These are phyloP conservation scores for Eustalomyia histrio DNA, from an alignment of 2,888 invertebrate genomes.

Conservation along the genomic window DNA sequence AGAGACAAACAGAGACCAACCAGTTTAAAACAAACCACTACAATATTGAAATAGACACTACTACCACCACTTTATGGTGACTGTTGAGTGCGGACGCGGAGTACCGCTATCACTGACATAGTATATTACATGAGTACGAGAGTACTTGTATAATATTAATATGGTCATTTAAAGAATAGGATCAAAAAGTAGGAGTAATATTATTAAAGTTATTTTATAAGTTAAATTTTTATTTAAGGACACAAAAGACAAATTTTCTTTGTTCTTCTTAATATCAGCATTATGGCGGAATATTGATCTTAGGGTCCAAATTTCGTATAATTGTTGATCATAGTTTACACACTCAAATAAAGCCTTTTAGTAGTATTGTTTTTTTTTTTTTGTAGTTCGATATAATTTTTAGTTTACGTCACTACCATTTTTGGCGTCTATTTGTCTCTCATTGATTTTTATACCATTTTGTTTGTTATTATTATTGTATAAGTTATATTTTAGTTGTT, in stretches of 20 bases:
- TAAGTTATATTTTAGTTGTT: not conserved
- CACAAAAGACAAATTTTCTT: too few relatives aligned
- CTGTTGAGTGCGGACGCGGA: not conserved
- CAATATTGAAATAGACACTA: not conserved
- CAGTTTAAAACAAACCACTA: slow-evolving; percentile 18
- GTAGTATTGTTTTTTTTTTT: not conserved
- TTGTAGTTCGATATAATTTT: slow-evolving; percentile 30
- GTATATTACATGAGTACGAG: not conserved
- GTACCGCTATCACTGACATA: not conserved
- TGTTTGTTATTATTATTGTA: not conserved
- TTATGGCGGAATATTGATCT: too few relatives aligned
- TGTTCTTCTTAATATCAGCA: too few relatives aligned
- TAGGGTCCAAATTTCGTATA: not conserved
- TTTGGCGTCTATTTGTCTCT: slow-evolving; percentile 63
- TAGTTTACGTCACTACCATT: slow-evolving; percentile 54
- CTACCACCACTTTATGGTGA: not conserved
- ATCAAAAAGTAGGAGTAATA: not conserved
- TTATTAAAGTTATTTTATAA: too few relatives aligned
- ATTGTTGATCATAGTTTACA: not conserved
- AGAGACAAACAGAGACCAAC: slow-evolving; percentile 5
- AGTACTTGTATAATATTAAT: slow-evolving; percentile 30
- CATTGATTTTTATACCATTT: slow-evolving; percentile 17
- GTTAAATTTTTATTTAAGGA: too few relatives aligned
- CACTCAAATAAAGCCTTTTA: slow-evolving; percentile 28
- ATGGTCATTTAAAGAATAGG: slow-evolving; percentile 27